Conservation (phyloP, 2,797 vertebrate genomes). For the Gymnoscopelus microlampas region DNA sequence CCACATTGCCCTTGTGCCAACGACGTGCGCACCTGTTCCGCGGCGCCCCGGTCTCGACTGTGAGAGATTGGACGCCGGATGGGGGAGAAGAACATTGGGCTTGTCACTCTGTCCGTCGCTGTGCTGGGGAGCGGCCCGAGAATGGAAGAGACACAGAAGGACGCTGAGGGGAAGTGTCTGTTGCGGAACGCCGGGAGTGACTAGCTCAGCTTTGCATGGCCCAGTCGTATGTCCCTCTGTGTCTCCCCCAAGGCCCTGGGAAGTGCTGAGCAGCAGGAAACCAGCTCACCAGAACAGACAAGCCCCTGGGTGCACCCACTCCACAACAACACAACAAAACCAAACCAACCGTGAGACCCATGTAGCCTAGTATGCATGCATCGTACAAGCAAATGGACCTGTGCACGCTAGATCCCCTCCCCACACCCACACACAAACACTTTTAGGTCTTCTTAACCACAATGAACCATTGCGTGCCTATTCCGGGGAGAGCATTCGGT, state of each 20-base stretch:
- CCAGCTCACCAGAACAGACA: conserved; percentile 72
- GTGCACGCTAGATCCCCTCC: no score
- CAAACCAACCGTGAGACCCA: conserved; percentile 22
- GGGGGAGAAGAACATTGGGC: conserved; percentile 25
- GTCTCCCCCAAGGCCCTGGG: conserved; percentile 61
- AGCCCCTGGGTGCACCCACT: conserved; percentile 60
- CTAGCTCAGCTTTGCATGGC: conserved; percentile 63
- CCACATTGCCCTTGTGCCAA: conserved; percentile 73
- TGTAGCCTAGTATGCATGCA: no score
- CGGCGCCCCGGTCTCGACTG: conserved; percentile 33
- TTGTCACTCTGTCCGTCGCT: conserved; percentile 39
- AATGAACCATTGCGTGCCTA: no score
- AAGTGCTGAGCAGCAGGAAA: conserved; percentile 79
- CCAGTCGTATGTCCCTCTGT: conserved; percentile 59
- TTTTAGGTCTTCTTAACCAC: no score
- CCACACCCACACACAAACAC: background rate
- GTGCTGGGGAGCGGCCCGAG: conserved; percentile 37
- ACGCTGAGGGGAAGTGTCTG: conserved; percentile 61
- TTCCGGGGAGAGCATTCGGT: no score
- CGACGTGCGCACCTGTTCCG: conserved; percentile 68
- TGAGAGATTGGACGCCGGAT: conserved; percentile 33
- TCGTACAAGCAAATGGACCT: no score
- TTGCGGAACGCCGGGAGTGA: conserved; percentile 59
- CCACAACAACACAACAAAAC: conserved; percentile 49
- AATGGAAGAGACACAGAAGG: conserved; percentile 53